A percentile compares a stretch with the other conserved stretches of the same genome.
Conservation (phyloP, 2,797 vertebrate genomes). For the Podargus strigoides region DNA sequence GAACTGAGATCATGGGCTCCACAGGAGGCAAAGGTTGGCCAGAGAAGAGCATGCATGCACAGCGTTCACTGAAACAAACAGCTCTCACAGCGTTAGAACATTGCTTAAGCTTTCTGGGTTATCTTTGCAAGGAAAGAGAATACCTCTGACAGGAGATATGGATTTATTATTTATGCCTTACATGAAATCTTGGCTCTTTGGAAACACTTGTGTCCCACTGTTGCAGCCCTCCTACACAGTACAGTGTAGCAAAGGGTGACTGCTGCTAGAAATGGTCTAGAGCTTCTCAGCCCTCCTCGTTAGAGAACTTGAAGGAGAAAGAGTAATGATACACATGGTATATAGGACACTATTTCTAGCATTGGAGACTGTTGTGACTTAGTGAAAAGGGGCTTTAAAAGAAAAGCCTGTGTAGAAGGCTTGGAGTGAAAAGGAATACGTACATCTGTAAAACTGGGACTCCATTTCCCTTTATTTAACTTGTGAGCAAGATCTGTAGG, state of each 20-base stretch:
- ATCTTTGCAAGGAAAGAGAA: not conserved
- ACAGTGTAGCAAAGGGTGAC: not conserved
- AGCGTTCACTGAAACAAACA: not conserved
- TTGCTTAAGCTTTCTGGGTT: not conserved
- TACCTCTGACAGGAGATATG: not conserved
- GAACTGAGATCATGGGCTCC: not conserved
- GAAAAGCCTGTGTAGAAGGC: not conserved
- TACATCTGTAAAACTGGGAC: not conserved
- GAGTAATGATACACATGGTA: not conserved
- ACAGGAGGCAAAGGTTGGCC: not conserved
- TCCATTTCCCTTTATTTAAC: not conserved
- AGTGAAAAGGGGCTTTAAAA: not conserved
- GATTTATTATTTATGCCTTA: not conserved
- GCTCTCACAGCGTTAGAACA: not conserved
- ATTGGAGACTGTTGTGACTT: not conserved
- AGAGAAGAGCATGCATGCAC: accelerated
- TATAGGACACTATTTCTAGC: not conserved
- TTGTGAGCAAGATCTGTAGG: not conserved
- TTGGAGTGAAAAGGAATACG: not conserved
- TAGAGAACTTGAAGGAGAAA: not conserved
- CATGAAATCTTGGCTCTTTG: not conserved
- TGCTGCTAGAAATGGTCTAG: not conserved
- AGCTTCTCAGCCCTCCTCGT: not conserved
- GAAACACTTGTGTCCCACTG: not conserved
- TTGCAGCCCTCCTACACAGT: not conserved